These are phyloP conservation scores for Lacerta viridis DNA, from an alignment of 2,797 vertebrate genomes.

Conservation along the genomic window DNA sequence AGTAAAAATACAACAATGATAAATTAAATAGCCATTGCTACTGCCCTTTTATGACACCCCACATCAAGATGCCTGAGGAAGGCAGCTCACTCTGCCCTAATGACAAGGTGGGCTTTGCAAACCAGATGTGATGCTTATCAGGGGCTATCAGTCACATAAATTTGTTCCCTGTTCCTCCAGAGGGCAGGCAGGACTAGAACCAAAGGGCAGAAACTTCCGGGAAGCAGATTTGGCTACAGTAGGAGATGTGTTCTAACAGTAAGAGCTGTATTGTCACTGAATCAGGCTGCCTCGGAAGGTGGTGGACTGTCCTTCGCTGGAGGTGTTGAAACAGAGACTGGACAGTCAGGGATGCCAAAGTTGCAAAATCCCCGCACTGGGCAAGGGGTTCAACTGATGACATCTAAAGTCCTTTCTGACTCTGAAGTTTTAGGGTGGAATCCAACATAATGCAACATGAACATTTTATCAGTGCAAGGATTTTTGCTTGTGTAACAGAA, in stretches of 20 bases:
- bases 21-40: no score
- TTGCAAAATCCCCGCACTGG: not conserved
- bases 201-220: not conserved
- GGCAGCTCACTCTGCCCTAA: no score
- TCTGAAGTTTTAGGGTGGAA: no score
- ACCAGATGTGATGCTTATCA: not conserved
- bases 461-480: no score
- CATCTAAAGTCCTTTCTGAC: no score
- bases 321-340: not conserved
- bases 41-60: no score
- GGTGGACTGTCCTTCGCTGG: no score
- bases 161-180: not conserved
- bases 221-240: not conserved
- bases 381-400: not conserved
- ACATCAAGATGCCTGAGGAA: no score
- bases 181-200: not conserved
- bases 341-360: not conserved
- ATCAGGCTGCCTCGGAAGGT: not conserved
- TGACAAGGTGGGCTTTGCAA: no score
- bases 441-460: no score
- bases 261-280: not conserved
- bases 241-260: not conserved
- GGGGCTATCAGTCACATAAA: not conserved
- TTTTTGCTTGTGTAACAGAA: no score
- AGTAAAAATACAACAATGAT: no score